phyloP scores from a whole-genome alignment of 2,888 invertebrate genomes.

The Rotaria macrura region DNA sequence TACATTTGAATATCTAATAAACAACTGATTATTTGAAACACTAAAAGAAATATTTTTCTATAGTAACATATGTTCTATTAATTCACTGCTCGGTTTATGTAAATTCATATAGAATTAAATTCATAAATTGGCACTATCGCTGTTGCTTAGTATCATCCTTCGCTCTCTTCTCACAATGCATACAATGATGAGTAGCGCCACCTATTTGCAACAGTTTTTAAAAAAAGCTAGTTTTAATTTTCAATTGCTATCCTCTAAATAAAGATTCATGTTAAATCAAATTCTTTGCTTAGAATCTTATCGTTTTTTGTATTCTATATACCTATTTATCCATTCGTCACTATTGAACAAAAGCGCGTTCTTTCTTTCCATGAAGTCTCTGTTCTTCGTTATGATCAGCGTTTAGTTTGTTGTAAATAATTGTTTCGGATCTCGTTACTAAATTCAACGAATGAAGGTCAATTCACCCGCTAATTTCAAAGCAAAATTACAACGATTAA shows the following conservation, averaged over 20 bases:
- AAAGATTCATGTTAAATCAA: too few species aligned
- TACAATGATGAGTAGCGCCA: neutral
- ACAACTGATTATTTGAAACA: too few species aligned
- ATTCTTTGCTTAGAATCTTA: neutral
- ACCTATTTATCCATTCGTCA: neutral
- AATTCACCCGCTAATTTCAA: neutral
- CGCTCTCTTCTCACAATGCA: neutral
- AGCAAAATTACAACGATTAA: constrained; percentile 7
- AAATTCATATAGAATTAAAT: neutral
- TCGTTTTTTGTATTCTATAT: neutral
- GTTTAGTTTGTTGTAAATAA: neutral
- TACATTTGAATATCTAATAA: too few species aligned
- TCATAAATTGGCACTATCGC: neutral
- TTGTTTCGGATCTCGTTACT: neutral
- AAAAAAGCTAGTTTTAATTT: too few species aligned
- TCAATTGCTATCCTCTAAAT: too few species aligned
- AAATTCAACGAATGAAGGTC: neutral
- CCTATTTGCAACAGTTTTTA: neutral
- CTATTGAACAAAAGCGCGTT: neutral
- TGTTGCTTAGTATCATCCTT: neutral
- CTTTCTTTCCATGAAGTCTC: neutral
- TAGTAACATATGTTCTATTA: too few species aligned
- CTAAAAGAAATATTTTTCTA: too few species aligned
- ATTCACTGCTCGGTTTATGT: too few species aligned
- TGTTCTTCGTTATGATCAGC: neutral